These are phyloP conservation scores for Malurus elegans DNA, from an alignment of 2,113 vertebrate species.

Conservation along the genomic window DNA sequence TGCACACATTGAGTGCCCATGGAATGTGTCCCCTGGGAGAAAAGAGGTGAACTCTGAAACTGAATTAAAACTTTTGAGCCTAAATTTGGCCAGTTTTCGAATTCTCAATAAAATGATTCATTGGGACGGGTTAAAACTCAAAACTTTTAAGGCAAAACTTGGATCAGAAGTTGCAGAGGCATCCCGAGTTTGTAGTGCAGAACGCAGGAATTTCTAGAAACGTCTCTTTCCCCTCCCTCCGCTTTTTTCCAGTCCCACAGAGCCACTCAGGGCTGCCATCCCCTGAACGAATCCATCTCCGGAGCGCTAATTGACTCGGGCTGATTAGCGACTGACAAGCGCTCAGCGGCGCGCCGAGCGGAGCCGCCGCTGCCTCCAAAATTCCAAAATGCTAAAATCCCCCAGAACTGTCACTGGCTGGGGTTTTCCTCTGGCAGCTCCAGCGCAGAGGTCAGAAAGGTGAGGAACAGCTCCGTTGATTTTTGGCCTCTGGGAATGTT, in stretches of 20 bases:
- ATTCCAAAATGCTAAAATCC: neutral
- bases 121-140: neutral
- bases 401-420: neutral
- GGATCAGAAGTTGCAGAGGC: neutral
- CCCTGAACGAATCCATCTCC: neutral
- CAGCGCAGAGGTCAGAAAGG: neutral
- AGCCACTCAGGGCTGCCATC: neutral
- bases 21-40: neutral
- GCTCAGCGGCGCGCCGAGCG: neutral
- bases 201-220: neutral
- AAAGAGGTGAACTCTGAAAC: neutral
- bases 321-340: constrained; percentile 37
- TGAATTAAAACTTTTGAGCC: neutral
- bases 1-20: neutral
- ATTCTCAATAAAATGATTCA: neutral
- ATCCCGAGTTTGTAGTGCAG: neutral
- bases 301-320: constrained; percentile 6
- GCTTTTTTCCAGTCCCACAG: neutral
- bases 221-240: neutral
- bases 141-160: neutral
- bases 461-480: neutral
- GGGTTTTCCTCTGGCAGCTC: neutral
- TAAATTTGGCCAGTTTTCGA: neutral
- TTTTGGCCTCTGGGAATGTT: neutral
- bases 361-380: neutral